A percentile compares a stretch with the other conserved stretches of the same genome.
These are phyloP conservation scores for Meteorus sp. DNA, from an alignment of 1,140 invertebrate genomes.

Conservation along the genomic window DNA sequence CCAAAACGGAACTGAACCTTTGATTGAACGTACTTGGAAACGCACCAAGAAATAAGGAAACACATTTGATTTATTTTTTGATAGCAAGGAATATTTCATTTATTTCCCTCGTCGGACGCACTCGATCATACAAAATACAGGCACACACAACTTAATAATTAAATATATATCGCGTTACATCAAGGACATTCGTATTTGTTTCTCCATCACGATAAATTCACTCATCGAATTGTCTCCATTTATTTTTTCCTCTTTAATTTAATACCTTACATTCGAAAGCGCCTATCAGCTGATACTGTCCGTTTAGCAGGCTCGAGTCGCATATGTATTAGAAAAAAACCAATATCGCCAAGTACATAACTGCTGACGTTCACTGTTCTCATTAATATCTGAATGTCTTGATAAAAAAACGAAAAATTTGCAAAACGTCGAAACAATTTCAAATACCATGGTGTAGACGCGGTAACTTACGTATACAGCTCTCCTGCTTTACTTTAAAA, in stretches of 20 bases:
- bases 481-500: constrained; percentile 25
- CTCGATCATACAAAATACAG: constrained; percentile 59
- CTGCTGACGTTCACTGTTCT: background rate
- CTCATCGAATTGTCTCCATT: background rate
- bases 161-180: constrained; percentile 41
- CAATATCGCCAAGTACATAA: background rate
- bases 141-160: constrained; percentile 55
- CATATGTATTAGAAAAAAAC: background rate
- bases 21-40: constrained; percentile 60
- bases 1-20: constrained; percentile 67
- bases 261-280: background rate
- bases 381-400: background rate
- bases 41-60: constrained; percentile 61
- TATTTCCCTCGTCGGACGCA: constrained; percentile 30
- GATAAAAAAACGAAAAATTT: background rate
- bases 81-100: constrained; percentile 58
- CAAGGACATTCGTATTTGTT: background rate
- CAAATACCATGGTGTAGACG: constrained; percentile 1
- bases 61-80: constrained; percentile 43
- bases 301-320: background rate
- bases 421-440: background rate
- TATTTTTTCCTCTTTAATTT: background rate
- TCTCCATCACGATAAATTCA: background rate
- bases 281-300: background rate
- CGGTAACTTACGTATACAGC: constrained; percentile 11